Conservation (phyloP, 1,140 invertebrate species). For the Drosophila guanche region DNA sequence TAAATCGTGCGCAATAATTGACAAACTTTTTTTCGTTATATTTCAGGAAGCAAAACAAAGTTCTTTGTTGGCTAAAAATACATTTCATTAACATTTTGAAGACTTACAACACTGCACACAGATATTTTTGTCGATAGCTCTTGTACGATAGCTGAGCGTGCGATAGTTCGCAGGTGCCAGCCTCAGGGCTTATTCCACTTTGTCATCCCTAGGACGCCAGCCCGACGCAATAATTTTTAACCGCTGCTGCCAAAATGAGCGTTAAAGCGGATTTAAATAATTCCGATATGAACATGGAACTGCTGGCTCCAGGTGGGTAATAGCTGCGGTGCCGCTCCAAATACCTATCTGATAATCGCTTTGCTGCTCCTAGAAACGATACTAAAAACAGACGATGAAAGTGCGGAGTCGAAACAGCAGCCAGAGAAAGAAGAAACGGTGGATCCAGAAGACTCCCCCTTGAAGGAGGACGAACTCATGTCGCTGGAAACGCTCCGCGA, state of each 20-base stretch:
- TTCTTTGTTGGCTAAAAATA: not conserved
- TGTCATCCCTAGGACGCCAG: no score
- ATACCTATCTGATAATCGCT: not conserved
- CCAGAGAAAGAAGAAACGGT: not conserved
- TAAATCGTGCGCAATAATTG: not conserved
- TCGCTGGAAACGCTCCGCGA: conserved; percentile 95
- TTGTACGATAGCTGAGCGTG: not conserved
- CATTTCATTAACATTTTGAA: no score
- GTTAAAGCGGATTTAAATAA: no score
- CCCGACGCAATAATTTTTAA: no score
- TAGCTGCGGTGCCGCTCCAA: not conserved
- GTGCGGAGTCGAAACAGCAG: not conserved
- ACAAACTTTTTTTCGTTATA: not conserved
- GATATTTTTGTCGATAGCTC: not conserved
- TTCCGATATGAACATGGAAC: not conserved
- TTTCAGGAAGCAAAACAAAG: not conserved
- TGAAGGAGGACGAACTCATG: conserved; percentile 84
- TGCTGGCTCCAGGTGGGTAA: conserved; percentile 23
- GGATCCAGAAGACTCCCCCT: not conserved
- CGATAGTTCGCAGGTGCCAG: no score
- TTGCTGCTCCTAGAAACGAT: conserved; percentile 19
- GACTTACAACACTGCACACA: conserved; percentile 2
- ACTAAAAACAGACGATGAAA: conserved; percentile 19
- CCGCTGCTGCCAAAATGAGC: no score
- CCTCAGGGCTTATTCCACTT: no score